Conservation (phyloP, 1,140 invertebrate species). For the Pantala flavescens region DNA sequence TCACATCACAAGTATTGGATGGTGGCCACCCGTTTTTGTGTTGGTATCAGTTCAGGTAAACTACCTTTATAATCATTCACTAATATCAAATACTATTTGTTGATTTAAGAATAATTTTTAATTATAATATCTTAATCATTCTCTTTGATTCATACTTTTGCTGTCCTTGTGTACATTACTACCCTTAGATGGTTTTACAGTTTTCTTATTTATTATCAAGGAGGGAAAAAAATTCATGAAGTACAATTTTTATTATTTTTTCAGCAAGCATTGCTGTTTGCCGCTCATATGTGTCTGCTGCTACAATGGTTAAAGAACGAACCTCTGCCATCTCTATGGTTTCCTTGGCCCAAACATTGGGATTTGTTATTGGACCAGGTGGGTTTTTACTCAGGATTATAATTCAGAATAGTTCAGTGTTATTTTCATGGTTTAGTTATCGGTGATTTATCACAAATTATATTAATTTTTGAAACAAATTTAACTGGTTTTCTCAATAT, state of each 20-base stretch:
- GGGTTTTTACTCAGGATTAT: constrained; percentile 12
- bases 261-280: constrained; percentile 77
- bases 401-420: neutral
- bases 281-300: constrained; percentile 74
- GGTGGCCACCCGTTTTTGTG: constrained; percentile 62
- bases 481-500: too few species aligned
- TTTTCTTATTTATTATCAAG: too few species aligned
- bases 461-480: too few species aligned
- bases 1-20: constrained; percentile 54
- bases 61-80: constrained; percentile 23
- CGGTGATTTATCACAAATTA: too few species aligned
- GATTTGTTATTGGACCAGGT: constrained; percentile 76
- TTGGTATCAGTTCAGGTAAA: constrained; percentile 77
- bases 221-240: too few species aligned
- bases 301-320: constrained; percentile 66
- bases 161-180: too few species aligned
- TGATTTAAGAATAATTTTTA: neutral
- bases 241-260: constrained; percentile 24
- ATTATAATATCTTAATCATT: too few species aligned
- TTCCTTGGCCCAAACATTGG: constrained; percentile 75
- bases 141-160: too few species aligned
- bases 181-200: too few species aligned
- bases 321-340: constrained; percentile 75
- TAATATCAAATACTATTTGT: too few species aligned
- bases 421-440: too few species aligned